These are phyloP conservation scores for Myotis lucifugus DNA, from an alignment of 2,113 vertebrate species.

Conservation along the genomic window DNA sequence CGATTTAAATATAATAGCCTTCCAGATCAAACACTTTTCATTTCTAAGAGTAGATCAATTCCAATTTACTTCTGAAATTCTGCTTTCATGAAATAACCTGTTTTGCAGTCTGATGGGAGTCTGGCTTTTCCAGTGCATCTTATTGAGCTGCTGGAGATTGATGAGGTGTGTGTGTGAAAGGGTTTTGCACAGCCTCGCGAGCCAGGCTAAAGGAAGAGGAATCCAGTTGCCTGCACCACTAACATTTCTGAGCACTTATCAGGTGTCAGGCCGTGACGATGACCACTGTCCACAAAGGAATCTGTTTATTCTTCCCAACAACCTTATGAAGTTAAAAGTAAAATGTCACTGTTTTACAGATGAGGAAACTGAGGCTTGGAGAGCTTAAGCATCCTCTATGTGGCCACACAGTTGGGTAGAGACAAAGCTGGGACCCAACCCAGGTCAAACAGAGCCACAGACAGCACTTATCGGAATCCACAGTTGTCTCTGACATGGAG, in stretches of 20 bases:
- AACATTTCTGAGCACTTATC: neutral
- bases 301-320: constrained; percentile 8
- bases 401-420: neutral
- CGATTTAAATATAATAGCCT: neutral
- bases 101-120: neutral
- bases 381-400: neutral
- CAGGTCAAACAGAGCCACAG: neutral
- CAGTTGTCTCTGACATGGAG: neutral
- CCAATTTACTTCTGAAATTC: constrained; percentile 53
- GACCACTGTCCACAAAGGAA: neutral
- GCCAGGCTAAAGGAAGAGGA: neutral
- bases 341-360: neutral
- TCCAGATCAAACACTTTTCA: neutral
- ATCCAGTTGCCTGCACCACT: neutral
- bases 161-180: neutral
- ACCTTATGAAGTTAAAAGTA: neutral
- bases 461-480: neutral
- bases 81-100: constrained; percentile 15
- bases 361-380: neutral
- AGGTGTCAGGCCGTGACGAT: neutral
- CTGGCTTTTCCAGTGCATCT: neutral
- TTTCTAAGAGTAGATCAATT: constrained; percentile 48
- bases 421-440: neutral
- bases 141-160: neutral
- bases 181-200: neutral